These are phyloP conservation scores for Drosophila mimetica DNA, from an alignment of 2,888 invertebrate genomes.

Conservation along the genomic window DNA sequence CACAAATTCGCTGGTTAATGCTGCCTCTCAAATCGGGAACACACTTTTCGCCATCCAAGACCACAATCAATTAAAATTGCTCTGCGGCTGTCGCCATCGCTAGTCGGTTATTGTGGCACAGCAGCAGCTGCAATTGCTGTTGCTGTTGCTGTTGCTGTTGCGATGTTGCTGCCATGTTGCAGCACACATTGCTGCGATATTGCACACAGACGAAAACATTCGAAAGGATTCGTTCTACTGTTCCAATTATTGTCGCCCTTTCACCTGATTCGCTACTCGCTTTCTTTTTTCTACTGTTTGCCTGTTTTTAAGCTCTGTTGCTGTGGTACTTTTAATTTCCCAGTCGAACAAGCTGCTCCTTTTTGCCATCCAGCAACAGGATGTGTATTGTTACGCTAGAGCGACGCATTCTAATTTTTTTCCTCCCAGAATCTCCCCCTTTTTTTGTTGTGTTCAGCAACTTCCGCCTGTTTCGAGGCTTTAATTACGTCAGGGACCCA, in stretches of 20 bases:
- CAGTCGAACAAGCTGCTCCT: slow-evolving; percentile 31
- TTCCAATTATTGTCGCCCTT: slow-evolving; percentile 61
- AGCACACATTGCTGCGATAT: slow-evolving; percentile 22
- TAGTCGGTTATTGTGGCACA: slow-evolving; percentile 37
- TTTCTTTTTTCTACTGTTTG: not conserved
- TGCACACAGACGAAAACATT: slow-evolving; percentile 6
- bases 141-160: slow-evolving; percentile 9
- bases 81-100: slow-evolving; percentile 28
- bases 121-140: slow-evolving; percentile 23
- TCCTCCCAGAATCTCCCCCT: not conserved
- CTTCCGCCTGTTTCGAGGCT: slow-evolving; percentile 37
- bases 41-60: slow-evolving; percentile 9
- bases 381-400: slow-evolving; percentile 56
- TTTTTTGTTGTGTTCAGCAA: slow-evolving; percentile 14
- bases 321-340: slow-evolving; percentile 43
- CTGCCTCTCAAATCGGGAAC: slow-evolving; percentile 5
- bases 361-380: slow-evolving; percentile 33
- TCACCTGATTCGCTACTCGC: slow-evolving; percentile 39
- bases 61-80: slow-evolving; percentile 47
- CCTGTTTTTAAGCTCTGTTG: slow-evolving; percentile 19
- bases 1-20: not conserved
- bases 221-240: slow-evolving; percentile 30
- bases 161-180: slow-evolving; percentile 17
- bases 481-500: slow-evolving; percentile 56
- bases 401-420: slow-evolving; percentile 45